Evolutionary conservation across 2,888 invertebrate species (phyloP), one percentile per base, ranked within the genome.

Genomic region (Malachius bipustulatus): DNA sequence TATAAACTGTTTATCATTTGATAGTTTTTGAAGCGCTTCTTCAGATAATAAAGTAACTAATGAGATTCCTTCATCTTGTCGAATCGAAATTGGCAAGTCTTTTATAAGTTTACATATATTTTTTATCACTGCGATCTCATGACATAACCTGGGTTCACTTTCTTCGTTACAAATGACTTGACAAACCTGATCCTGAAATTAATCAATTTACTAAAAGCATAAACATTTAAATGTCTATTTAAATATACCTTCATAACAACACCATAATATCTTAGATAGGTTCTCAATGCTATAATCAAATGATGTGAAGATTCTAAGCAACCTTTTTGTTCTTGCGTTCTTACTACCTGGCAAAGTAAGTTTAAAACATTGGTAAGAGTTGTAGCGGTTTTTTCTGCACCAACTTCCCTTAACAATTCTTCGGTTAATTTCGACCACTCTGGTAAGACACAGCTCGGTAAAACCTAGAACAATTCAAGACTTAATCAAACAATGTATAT

Each of bases 341-440:
- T 46, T 1, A 48, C 44, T 13, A 59, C 39, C 34, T 59, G 49
- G 32, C 55, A 53, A n/a, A 60, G 35, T 11, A 59, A 35, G 33
- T 58, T 47, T 14, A 59, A 31, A 12, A 47, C 40, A 41, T 59
- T 56, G 1, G 53, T 51, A 2, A 60, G 36, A 10, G 54, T 37
- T 34, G 52, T 48, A 6, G 50, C 30, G 11, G 47, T 45, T 41
- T 48, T 48, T 19, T 46, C 38, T 29, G 37, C 36, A 4, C 51
- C 49, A 32, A 35, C 47, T 27, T 32, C 36, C 2, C 36, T 29
- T 10, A 40, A 35, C 6, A 59, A 40, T 30, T 54, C 50, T 15
- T 50, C 40, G 12, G 49, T 34, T 32, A 59, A 42, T 13, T 41
- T 26, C 3, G 47, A 26, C 60, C 60, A 60, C 49, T 62, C 62